phyloP scores from a whole-genome alignment of 2,113 vertebrate species.

The Lipophrys pholis region DNA sequence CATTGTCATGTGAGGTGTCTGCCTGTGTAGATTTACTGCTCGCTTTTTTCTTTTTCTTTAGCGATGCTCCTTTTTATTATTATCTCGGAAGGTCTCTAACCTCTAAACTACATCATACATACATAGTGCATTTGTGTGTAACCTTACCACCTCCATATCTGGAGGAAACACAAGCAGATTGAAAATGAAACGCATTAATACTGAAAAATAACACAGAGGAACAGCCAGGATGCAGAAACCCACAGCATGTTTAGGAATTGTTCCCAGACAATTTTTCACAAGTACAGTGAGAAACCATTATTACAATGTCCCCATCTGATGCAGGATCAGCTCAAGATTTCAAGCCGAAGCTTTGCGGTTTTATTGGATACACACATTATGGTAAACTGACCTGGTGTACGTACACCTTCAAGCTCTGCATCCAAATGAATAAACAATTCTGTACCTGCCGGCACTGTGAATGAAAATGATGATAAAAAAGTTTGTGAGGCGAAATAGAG shows the following conservation, averaged over 20 bases:
- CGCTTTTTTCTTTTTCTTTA: not conserved
- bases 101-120: not conserved
- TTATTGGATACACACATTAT: slow-evolving; percentile 69
- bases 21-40: not conserved
- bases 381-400: slow-evolving; percentile 46
- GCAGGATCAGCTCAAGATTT: slow-evolving; percentile 39
- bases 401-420: slow-evolving; percentile 31
- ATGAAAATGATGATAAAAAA: slow-evolving; percentile 11
- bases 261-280: slow-evolving; percentile 36
- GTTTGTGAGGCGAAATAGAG: slow-evolving; percentile 6
- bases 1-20: no score
- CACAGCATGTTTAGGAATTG: not conserved
- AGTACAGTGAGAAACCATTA: slow-evolving; percentile 33
- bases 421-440: slow-evolving; percentile 42
- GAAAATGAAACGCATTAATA: not conserved
- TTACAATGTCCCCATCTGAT: slow-evolving; percentile 45
- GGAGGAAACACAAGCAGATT: not conserved
- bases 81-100: not conserved
- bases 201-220: not conserved
- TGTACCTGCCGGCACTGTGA: slow-evolving; percentile 19
- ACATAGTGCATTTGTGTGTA: not conserved
- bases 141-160: not conserved
- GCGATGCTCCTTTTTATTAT: not conserved
- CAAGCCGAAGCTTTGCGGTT: slow-evolving; percentile 16
- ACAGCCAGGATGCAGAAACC: slow-evolving; percentile 2